Percentiles rank a stretch among this genome's conserved stretches.
phyloP scores from a whole-genome alignment of 1,140 invertebrate genomes.

The Oreohelix idahoensis region DNA sequence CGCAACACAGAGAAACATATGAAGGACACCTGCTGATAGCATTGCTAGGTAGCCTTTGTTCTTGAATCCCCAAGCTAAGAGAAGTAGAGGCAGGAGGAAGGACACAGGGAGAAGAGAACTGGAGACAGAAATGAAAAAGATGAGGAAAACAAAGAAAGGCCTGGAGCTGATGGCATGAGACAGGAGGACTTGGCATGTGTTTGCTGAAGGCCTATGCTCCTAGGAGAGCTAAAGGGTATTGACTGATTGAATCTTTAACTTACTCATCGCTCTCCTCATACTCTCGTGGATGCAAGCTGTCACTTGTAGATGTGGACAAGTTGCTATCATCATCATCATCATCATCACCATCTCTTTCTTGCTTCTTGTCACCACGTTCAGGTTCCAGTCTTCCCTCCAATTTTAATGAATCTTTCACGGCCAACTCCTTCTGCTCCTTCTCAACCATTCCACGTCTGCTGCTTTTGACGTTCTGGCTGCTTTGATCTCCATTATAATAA shows the following conservation, averaged over 20 bases:
- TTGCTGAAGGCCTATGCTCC: no score
- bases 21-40: no score
- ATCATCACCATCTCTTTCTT: slow-evolving; percentile 36
- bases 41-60: no score
- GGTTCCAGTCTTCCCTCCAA: not conserved
- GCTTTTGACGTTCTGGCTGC: not conserved
- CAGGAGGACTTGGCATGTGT: no score
- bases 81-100: no score
- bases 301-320: slow-evolving; percentile 30
- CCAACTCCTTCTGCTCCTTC: not conserved
- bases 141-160: no score
- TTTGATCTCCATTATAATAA: not conserved
- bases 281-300: slow-evolving; percentile 47
- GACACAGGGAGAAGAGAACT: no score
- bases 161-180: no score
- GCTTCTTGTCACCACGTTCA: not conserved
- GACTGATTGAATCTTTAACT: slow-evolving; percentile 35
- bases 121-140: no score
- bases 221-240: no score
- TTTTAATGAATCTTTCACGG: not conserved
- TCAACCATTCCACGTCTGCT: not conserved
- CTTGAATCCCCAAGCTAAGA: no score
- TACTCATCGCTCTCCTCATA: slow-evolving; percentile 65
- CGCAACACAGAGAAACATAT: no score
- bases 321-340: slow-evolving; percentile 47